These are phyloP conservation scores for Sturmia bella DNA, from an alignment of 2,888 invertebrate genomes.

Conservation along the genomic window DNA sequence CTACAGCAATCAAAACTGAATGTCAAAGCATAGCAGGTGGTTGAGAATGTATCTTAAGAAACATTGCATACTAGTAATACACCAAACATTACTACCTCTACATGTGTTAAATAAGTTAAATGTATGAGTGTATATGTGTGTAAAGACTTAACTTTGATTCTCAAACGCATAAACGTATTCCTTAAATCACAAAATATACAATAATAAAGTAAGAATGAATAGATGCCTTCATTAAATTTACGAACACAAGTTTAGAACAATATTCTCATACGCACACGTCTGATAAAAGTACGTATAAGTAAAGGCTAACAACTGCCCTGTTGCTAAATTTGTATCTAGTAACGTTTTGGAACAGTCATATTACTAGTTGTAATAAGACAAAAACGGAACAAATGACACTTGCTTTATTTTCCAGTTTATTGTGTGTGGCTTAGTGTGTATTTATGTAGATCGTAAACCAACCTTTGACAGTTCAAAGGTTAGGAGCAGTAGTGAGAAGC, in stretches of 20 bases:
- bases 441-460: too few relatives aligned
- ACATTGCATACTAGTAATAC: constrained; percentile 70
- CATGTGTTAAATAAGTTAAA: not conserved
- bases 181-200: constrained; percentile 39
- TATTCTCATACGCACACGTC: constrained; percentile 31
- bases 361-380: too few relatives aligned
- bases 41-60: constrained; percentile 68
- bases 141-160: constrained; percentile 37
- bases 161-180: constrained; percentile 23
- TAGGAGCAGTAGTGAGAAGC: too few relatives aligned
- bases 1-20: constrained; percentile 64
- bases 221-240: constrained; percentile 32
- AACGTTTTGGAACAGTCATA: too few relatives aligned
- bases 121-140: not conserved
- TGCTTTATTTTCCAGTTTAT: too few relatives aligned
- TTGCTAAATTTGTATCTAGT: too few relatives aligned
- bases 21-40: constrained; percentile 73
- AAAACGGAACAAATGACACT: too few relatives aligned
- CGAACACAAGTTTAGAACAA: not conserved
- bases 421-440: too few relatives aligned
- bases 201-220: constrained; percentile 27
- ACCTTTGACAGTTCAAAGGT: too few relatives aligned
- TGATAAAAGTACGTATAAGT: too few relatives aligned
- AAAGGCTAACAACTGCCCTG: too few relatives aligned
- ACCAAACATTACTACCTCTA: constrained; percentile 10